Percentiles rank a stretch among this genome's conserved stretches.
Evolutionary conservation across 2,113 vertebrate species (phyloP).

Genomic region (Forbesichthys agassizii): DNA sequence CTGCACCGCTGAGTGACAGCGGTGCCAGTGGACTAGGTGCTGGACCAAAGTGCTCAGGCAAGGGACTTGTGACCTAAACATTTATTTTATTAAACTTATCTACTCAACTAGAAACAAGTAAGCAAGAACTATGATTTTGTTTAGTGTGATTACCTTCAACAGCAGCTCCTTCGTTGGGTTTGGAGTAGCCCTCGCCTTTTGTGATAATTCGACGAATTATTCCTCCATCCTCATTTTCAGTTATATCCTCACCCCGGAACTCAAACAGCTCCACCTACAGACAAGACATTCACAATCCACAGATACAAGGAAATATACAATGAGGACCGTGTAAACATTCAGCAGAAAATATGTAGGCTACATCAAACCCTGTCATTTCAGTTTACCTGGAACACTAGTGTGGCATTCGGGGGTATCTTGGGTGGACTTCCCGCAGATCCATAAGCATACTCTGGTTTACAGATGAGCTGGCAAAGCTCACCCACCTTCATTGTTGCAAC

Average conservation of each 20-base stretch:
- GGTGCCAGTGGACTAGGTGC: no score
- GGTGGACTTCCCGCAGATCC: conserved; percentile 94
- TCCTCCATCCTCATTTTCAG: conserved; percentile 90
- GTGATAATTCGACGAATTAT: conserved; percentile 88
- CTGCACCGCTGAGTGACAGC: no score
- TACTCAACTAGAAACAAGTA: neutral
- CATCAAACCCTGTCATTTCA: neutral
- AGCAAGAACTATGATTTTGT: neutral
- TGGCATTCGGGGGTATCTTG: conserved; percentile 92
- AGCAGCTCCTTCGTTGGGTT: conserved; percentile 90
- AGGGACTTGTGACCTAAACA: no score
- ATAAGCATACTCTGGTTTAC: conserved; percentile 94
- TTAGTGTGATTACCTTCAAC: conserved; percentile 82
- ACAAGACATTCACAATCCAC: conserved; percentile 1
- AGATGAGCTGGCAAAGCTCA: conserved; percentile 88
- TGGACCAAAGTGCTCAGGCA: no score
- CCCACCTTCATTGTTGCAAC: conserved; percentile 93
- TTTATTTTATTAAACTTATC: no score
- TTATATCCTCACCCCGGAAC: conserved; percentile 92
- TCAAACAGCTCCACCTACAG: conserved; percentile 92
- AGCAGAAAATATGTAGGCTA: neutral
- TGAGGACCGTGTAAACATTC: neutral
- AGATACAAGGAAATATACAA: neutral
- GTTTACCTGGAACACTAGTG: conserved; percentile 91
- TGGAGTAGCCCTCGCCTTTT: conserved; percentile 90